Base-by-base conservation (phyloP, 2,888 invertebrate genomes). In the Metallyticus violacea region DNA sequence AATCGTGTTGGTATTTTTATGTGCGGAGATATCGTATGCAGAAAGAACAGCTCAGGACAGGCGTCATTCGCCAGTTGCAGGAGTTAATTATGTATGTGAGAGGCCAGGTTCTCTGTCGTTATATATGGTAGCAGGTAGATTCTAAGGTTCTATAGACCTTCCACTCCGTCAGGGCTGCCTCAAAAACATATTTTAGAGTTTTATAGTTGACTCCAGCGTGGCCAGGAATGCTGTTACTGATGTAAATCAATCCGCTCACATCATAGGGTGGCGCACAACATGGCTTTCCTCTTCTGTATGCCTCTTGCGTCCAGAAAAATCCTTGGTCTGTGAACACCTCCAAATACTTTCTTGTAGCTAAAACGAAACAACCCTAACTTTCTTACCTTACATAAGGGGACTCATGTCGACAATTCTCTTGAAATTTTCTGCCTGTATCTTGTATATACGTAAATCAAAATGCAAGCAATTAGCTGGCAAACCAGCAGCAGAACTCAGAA, bases 131-230 rank as follows among this genome's bases (percentile, higher is more conserved):
- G 83, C 83, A 77, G 83, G 26, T 25, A 77, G 83, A 77, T 77
- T 83, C 77, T 30, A 83, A 83, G 28, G 77, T 77, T 83, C 26
- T 77, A 83, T 28, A 77, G 28, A 29, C 28, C 26, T 82, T 26
- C 40, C 40, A 62, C 15, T 62, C 9, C 40, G 40, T 62, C 6
- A 76, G 76, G 76, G 27, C 76, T 82, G 82, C 6, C 26, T 62
- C 85, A 86, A 84, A 81, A 85, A 27, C 85, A 86, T 86, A 88
- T 86, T 88, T 88, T 86, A 88, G 79, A 79, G 84, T 86, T 86
- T 88, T 88, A 88, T 88, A 85, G 88, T 77, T 40, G 86, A 81
- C 80, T 81, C 62, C 76, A 83, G 85, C 82, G 76, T 62, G 86
- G 77, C 27, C 79, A 86, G 87, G 87, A 87, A 87, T 87, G 87